Base-by-base conservation (phyloP, 2,888 invertebrate genomes). In the Cyaniris semiargus region DNA sequence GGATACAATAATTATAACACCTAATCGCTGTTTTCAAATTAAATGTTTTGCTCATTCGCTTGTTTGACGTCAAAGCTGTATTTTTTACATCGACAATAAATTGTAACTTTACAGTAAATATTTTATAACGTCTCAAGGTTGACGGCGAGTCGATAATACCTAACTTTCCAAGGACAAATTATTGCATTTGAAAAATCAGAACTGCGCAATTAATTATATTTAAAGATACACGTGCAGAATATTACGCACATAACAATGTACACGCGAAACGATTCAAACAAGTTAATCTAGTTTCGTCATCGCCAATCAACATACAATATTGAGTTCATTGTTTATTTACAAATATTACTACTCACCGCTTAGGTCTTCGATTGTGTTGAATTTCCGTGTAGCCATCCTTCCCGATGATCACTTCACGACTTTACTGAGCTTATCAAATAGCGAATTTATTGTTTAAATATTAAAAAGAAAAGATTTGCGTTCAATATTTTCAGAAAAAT, bases 301-400 rank as follows among this genome's bases (percentile, higher is more conserved):
- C 84, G 27, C 66, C 44, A 44, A 44, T 44, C 23, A 60, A 84
- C 84, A 85, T 86, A 85, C 85, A 84, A 44, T 76, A 70, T 83
- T 83, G 82, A 82, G 80, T 82, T 81, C 83, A 84, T 86, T 89
- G 88, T 89, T 89, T 90, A 89, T 89, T 85, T 89, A 88, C 83
- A 80, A 83, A 79, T 76, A 66, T 77, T 76, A 78, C 79, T 79
- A 88, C 93, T 93, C 83, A 94, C 94, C 94, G 84, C 93, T 93
- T 76, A 94, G 82, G 86, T 94, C 94, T 86, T 94, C 94, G 82
- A 93, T 87, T 77, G 93, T 94, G 82, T 93, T 94, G 84, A 94
- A 86, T 83, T 94, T 94, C 83, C 90, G 86, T 79, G 92, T 85
- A 81, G 93, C 88, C 94, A 94, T 94, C 85, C 87, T 77, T 77